phyloP scores from a whole-genome alignment of 2,888 invertebrate species.

The Chromoteleia sp. region DNA sequence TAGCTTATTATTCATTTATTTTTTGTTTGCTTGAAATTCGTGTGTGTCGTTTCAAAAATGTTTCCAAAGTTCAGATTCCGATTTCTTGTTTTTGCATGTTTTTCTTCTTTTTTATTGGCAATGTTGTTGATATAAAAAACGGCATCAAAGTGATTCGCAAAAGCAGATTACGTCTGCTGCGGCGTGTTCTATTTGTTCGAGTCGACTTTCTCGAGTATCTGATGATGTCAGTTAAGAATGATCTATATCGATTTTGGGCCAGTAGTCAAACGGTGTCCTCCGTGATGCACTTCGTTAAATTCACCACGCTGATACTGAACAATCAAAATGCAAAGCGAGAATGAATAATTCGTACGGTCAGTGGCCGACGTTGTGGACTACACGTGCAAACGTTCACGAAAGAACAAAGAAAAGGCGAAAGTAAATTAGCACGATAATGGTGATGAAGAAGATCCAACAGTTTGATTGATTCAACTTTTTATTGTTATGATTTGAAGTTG shows the following conservation, averaged over 20 bases:
- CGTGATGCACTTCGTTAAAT: slow-evolving; percentile 78
- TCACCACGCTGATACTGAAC: slow-evolving; percentile 77
- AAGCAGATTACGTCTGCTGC: slow-evolving; percentile 43
- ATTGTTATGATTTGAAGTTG: slow-evolving; percentile 31
- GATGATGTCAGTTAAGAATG: slow-evolving; percentile 50
- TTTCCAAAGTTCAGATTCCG: slow-evolving; percentile 51
- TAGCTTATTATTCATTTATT: not conserved
- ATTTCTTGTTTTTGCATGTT: slow-evolving; percentile 42
- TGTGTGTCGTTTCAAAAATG: slow-evolving; percentile 50
- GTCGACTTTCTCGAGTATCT: slow-evolving; percentile 34
- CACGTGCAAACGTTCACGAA: slow-evolving; percentile 54
- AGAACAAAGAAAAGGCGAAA: slow-evolving; percentile 50
- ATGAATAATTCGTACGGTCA: slow-evolving; percentile 21
- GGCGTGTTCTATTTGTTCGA: slow-evolving; percentile 30
- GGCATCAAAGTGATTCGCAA: slow-evolving; percentile 58
- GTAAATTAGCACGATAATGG: slow-evolving; percentile 53
- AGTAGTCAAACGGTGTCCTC: slow-evolving; percentile 81
- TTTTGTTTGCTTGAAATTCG: slow-evolving; percentile 34
- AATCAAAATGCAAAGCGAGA: slow-evolving; percentile 61
- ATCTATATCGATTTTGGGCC: slow-evolving; percentile 56
- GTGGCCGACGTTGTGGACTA: slow-evolving; percentile 30
- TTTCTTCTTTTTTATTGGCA: slow-evolving; percentile 41
- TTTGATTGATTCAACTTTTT: slow-evolving; percentile 48
- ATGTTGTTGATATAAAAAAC: slow-evolving; percentile 63
- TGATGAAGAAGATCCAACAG: slow-evolving; percentile 58